Conservation (phyloP, 1,140 invertebrate genomes). For the Dolichoris vasculosae region DNA sequence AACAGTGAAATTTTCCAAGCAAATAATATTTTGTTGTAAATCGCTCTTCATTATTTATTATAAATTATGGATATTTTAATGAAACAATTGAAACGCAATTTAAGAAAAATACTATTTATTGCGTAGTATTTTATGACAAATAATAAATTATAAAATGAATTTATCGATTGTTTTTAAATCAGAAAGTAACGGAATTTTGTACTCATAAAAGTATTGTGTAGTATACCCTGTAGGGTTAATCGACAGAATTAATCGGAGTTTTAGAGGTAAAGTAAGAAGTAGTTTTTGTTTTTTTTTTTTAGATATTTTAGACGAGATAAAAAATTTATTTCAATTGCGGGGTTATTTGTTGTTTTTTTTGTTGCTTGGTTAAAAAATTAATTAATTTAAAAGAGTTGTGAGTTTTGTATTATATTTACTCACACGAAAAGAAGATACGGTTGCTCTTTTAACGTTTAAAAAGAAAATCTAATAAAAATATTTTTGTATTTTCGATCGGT, state of each 20-base stretch:
- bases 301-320: conserved; percentile 25
- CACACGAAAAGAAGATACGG: background rate
- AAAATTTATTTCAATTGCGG: conserved; percentile 6
- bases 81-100: too few species aligned
- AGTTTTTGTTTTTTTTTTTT: conserved; percentile 15
- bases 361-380: conserved; percentile 44
- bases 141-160: too few species aligned
- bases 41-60: too few species aligned
- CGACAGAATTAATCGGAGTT: conserved; percentile 46
- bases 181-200: background rate
- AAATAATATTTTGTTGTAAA: background rate
- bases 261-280: conserved; percentile 8
- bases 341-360: conserved; percentile 45
- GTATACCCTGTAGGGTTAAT: conserved; percentile 47
- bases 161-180: too few species aligned
- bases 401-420: conserved; percentile 26
- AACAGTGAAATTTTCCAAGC: background rate
- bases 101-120: too few species aligned
- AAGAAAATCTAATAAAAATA: background rate
- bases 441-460: background rate
- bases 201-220: conserved; percentile 41
- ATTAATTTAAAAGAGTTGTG: conserved; percentile 27
- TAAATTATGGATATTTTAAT: too few species aligned
- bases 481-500: too few species aligned
- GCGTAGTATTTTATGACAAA: too few species aligned